Evolutionary conservation across 2,888 invertebrate species (phyloP), one percentile per base, ranked within the genome.

Genomic region (Chesias legatella): DNA sequence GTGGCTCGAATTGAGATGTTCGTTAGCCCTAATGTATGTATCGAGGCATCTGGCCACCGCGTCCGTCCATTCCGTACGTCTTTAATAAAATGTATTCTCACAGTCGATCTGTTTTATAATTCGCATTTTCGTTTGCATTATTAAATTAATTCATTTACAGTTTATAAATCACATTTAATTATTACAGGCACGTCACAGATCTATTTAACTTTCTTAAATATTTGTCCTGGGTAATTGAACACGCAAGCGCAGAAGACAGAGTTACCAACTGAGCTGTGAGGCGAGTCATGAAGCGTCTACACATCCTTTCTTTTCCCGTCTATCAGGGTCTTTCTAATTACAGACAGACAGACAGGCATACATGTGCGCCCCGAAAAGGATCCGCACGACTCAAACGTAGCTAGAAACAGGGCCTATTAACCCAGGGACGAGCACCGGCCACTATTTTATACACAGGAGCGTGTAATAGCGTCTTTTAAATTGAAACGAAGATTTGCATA

Each of bases 1-100:
- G 76, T 74, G 74, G 77, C 57, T 69, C 57, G 64, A 78, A 79
- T 79, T 77, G 79, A 79, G 79, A 76, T 78, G 79, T 79, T 79
- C 78, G 79, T 79, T 79, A 79, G 70, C 59, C n/a, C 60, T 78
- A 78, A 79, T 79, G 67, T 75, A 79, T 79, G 79, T 78, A 79
- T 79, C 78, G 63, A 58, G 67, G 63, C 70, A 74, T 78, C 59
- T 56, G 53, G 36, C 56, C 63, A 51, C 74, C 76, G 65, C 42
- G 76, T 69, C 48, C 63, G 66, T 64, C 71, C 73, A 51, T 49
- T 54, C 28, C 43, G n/a, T n/a, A 43, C 41, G 33, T 35, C 48
- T 38, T 48, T 51, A 49, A 51, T 52, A 54, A 54, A 43, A 44
- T 34, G 35, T 28, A 8, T 10, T 17, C 31, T 6, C 9, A 17